Percentiles rank a stretch among this genome's conserved stretches.
Conservation (phyloP, 2,888 invertebrate species). For the Junonia oenone region DNA sequence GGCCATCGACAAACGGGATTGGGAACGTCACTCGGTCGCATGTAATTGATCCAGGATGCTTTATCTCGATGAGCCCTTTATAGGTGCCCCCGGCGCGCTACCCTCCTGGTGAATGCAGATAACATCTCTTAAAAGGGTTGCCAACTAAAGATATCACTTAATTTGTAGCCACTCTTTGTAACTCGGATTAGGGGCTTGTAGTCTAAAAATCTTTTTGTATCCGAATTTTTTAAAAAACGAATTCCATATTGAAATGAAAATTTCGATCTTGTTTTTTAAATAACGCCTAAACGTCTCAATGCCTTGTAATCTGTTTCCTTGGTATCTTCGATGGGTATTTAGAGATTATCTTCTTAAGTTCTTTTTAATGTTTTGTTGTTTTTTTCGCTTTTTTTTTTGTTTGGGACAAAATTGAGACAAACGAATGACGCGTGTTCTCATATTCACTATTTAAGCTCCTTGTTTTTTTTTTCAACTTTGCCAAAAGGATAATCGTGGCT, state of each 20-base stretch:
- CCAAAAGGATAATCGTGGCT: slow-evolving; percentile 52
- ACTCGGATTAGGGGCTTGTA: slow-evolving; percentile 61
- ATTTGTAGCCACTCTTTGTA: slow-evolving; percentile 77
- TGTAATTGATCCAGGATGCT: slow-evolving; percentile 77
- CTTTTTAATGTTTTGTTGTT: slow-evolving; percentile 51
- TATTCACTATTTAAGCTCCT: slow-evolving; percentile 47
- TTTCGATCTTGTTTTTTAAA: slow-evolving; percentile 60
- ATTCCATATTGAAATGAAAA: slow-evolving; percentile 43
- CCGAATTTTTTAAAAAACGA: slow-evolving; percentile 46
- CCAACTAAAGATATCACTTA: slow-evolving; percentile 77
- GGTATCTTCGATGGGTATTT: slow-evolving; percentile 52
- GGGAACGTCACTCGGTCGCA: slow-evolving; percentile 63
- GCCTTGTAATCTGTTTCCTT: slow-evolving; percentile 52
- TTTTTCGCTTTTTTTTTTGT: slow-evolving; percentile 53
- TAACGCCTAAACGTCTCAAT: slow-evolving; percentile 50
- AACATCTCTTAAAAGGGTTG: slow-evolving; percentile 77
- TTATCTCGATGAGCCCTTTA: slow-evolving; percentile 75
- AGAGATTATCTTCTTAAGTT: slow-evolving; percentile 54
- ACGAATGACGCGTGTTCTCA: slow-evolving; percentile 60
- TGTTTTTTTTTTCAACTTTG: slow-evolving; percentile 42
- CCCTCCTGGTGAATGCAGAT: slow-evolving; percentile 68
- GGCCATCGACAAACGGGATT: slow-evolving; percentile 61
- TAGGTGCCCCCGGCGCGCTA: slow-evolving; percentile 70
- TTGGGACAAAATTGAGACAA: slow-evolving; percentile 59
- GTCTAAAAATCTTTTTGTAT: slow-evolving; percentile 50